Evolutionary conservation across 2,888 invertebrate genomes (phyloP).

Genomic region (Criorhina ranunculi): DNA sequence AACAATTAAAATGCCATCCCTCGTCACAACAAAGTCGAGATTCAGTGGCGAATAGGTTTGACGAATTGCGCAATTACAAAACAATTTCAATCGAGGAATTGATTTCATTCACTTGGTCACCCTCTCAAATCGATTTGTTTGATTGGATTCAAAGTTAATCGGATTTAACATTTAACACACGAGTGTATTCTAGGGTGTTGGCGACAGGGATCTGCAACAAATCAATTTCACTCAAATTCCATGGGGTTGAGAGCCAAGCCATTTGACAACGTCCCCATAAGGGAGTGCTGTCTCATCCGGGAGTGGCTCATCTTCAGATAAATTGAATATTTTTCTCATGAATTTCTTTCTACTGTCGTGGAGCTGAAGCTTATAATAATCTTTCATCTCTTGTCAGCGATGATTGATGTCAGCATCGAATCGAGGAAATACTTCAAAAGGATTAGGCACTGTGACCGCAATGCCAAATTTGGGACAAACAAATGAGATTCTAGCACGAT

Average conservation of each 20-base stretch:
- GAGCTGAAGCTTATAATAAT: not conserved
- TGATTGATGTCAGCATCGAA: slow-evolving; percentile 20
- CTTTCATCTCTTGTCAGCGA: slow-evolving; percentile 29
- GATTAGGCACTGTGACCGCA: slow-evolving; percentile 1
- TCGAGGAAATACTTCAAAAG: slow-evolving; percentile 3
- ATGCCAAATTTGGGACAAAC: not conserved
- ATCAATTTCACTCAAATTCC: slow-evolving; percentile 32
- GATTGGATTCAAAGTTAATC: slow-evolving; percentile 10
- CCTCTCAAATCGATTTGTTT: slow-evolving; percentile 16
- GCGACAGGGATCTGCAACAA: slow-evolving; percentile 17
- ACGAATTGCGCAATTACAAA: slow-evolving; percentile 39
- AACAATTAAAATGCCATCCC: slow-evolving; percentile 56
- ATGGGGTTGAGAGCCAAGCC: slow-evolving; percentile 2
- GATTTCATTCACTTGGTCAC: slow-evolving; percentile 3
- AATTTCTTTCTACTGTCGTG: not conserved
- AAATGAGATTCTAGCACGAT: not conserved
- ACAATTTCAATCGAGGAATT: slow-evolving; percentile 46
- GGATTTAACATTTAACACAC: slow-evolving; percentile 18
- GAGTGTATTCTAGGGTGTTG: not conserved
- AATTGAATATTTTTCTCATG: slow-evolving; percentile 5
- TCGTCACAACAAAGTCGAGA: slow-evolving; percentile 22
- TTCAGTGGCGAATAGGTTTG: slow-evolving; percentile 24
- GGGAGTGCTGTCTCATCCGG: slow-evolving; percentile 12
- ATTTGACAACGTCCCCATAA: slow-evolving; percentile 14
- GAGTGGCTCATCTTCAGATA: slow-evolving; percentile 32